A percentile compares a stretch with the other conserved stretches of the same genome.
These are phyloP conservation scores for Protobothrops flavoviridis DNA, from an alignment of 2,113 vertebrate species.

Conservation along the genomic window DNA sequence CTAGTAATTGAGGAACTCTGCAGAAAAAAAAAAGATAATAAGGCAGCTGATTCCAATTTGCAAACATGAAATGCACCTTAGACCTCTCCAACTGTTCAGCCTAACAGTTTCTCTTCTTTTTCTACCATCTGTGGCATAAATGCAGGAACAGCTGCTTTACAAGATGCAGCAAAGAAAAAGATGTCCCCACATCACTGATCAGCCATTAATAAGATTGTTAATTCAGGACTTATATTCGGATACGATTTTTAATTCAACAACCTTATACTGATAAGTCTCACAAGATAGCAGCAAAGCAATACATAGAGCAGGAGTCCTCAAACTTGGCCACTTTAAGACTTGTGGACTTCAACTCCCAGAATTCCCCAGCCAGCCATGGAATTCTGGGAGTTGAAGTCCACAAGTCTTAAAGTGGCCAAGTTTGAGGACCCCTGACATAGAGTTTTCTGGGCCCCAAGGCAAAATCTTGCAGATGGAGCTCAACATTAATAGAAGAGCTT, in stretches of 20 bases:
- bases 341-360: too few relatives aligned
- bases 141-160: neutral
- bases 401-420: too few relatives aligned
- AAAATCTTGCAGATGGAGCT: neutral
- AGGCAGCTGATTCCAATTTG: neutral
- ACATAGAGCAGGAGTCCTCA: neutral
- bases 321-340: too few relatives aligned
- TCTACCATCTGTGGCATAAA: neutral
- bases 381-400: too few relatives aligned
- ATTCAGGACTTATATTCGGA: neutral
- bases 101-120: neutral
- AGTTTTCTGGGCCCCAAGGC: neutral
- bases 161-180: neutral
- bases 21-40: neutral
- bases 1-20: conserved; percentile 79
- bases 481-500: neutral
- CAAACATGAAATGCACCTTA: neutral
- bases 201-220: neutral
- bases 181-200: neutral
- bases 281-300: neutral
- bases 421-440: neutral
- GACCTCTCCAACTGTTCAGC: neutral
- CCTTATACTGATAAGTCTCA: neutral
- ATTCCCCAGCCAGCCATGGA: too few relatives aligned
- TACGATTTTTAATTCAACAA: neutral